Evolutionary conservation across 2,113 vertebrate species (phyloP), one percentile per base, ranked within the genome.

Genomic region (Sinocyclocheilus maitianheensis): DNA sequence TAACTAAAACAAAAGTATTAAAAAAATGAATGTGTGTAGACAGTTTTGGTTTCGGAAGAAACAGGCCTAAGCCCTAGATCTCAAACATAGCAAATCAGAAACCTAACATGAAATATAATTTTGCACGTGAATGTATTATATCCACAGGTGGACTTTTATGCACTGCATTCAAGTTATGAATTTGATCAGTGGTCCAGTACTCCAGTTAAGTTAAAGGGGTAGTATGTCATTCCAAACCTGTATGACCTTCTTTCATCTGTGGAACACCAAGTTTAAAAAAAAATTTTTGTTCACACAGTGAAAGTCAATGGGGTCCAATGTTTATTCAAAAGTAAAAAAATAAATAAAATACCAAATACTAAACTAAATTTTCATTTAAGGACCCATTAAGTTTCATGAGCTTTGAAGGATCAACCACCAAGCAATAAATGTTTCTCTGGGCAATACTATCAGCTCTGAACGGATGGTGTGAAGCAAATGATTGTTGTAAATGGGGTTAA

Each of bases 401-500:
- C 11, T 48, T 8, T 6, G 69, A 72, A 72, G 69, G 34, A 75
- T 22, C 40, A 24, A 24, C 72, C 43, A 7, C 40, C 46, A 11
- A 74, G 71, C 40, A 46, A 74, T 24, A 75, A 75, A 48, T 14
- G 3, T 48, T 75, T 22, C 72, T 77, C 46, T 77, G 48, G 48
- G 48, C n/a, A 34, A 4, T 55, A 53, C 24, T 48, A 77, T 82
- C 18, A 82, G 26, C 53, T 51, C 24, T 5, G 14, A 82, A 82
- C 9, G 26, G 26, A 53, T 16, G 20, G 14, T 46, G 60, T 65
- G 78, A 65, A 24, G 60, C n/a, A 46, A 65, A 81, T 63, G 13
- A 65, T 65, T 65, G 40, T 26, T 5, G 40, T 43, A 82, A 82
- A 82, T 34, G 46, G 65, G 80, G 80, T 81, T 81, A 65, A 81